phyloP scores from a whole-genome alignment of 2,797 vertebrate genomes.

The Scleropages formosus region DNA sequence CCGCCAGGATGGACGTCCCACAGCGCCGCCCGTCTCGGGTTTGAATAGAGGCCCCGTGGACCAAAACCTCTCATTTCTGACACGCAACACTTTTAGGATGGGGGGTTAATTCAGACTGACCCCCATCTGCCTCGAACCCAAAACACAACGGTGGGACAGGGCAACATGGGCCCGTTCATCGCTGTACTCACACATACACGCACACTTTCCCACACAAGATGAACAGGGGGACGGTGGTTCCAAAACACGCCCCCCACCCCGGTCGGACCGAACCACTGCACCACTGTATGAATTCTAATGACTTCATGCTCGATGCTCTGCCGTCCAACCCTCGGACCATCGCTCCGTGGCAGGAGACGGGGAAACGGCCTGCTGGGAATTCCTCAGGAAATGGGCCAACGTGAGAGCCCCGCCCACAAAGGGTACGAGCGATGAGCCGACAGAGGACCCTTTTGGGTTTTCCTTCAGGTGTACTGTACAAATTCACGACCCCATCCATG shows the following conservation, averaged over 20 bases:
- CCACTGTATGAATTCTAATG: constrained; percentile 11
- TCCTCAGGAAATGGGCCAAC: neutral
- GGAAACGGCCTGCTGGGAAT: constrained; percentile 6
- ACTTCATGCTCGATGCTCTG: neutral
- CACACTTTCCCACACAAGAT: too few species aligned
- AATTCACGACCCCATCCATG: neutral
- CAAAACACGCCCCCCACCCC: too few species aligned
- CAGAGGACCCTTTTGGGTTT: too few species aligned
- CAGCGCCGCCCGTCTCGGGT: constrained; percentile 58
- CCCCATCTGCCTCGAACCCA: neutral
- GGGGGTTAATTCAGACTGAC: constrained; percentile 7
- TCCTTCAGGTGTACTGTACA: neutral
- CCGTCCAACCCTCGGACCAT: neutral
- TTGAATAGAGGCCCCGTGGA: constrained; percentile 50
- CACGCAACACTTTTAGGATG: neutral
- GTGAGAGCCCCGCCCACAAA: too few species aligned
- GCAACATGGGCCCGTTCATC: neutral
- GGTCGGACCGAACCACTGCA: neutral
- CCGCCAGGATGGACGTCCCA: constrained; percentile 46
- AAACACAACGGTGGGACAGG: neutral
- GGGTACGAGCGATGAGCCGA: too few species aligned
- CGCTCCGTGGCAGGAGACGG: neutral
- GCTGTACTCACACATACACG: too few species aligned
- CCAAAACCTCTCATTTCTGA: neutral
- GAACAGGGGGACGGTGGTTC: too few species aligned